Base-by-base conservation (phyloP, 2,797 vertebrate species). In the Crax fasciolata region DNA sequence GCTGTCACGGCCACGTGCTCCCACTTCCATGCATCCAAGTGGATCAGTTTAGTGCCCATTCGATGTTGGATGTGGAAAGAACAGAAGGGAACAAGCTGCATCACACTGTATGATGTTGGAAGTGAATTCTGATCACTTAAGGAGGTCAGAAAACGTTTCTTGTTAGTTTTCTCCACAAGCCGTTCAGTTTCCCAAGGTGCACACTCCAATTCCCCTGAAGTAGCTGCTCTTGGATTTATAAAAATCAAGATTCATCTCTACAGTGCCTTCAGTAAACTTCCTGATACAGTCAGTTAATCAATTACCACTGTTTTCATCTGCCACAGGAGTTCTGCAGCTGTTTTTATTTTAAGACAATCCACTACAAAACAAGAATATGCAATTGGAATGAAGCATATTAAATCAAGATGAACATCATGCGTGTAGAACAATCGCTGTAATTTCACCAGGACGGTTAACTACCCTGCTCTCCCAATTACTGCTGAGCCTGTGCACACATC, bases 301-400 rank as follows among this genome's bases (percentile, higher is more conserved):
- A 68, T 95, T 74, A 58, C 71, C 23, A 63, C 49, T 85, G 57
- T 73, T 89, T 89, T 73, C 35, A 78, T 83, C 71, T 68, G 35
- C 66, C 30, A 63, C 1, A 44, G 41, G 35, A 25, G 19, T 61
- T 87, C 39, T 57, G 62, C 85, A 89, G 74, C 81, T 94, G 82
- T 73, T 94, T 89, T 89, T 74, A 44, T 87, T 96, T 77, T 63
- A 62, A 89, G 93, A 59, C 35, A 87, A 89, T 48, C 51, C 68
- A 51, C 81, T 82, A 35, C 58, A 85, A 15, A 90, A 76, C n/a
- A n/a, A 83, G 88, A 74, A 51, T 78, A 89, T 20, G 74, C 52
- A 77, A 67, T 28, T 65, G 61, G 39, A 74, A 52, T 32, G 63
- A 67, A 66, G 57, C 74, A 57, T 10, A 52, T 80, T 66, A 72